phyloP scores from a whole-genome alignment of 2,797 vertebrate genomes.

The Bryconaethiops microstoma region DNA sequence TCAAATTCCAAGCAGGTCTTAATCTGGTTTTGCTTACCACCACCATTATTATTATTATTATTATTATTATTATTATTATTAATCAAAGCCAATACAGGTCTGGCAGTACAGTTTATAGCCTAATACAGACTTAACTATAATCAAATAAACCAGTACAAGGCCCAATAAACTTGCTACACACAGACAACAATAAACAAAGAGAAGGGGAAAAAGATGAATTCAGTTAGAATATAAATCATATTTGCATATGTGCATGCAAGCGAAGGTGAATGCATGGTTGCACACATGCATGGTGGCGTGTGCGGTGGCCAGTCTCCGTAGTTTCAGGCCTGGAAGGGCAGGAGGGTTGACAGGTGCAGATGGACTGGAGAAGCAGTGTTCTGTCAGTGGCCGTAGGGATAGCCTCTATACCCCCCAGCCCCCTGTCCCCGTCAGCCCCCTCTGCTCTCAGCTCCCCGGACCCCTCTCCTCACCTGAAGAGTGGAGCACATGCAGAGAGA shows the following conservation, averaged over 20 bases:
- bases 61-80: too few relatives aligned
- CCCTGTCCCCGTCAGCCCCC: not conserved
- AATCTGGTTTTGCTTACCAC: too few relatives aligned
- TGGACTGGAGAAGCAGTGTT: constrained; percentile 60
- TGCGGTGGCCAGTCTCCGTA: constrained; percentile 69
- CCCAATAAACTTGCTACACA: not conserved
- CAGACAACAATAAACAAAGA: not conserved
- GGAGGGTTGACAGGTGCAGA: constrained; percentile 73
- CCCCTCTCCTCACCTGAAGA: constrained; percentile 32
- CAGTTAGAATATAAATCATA: not conserved
- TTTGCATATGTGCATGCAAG: constrained; percentile 8
- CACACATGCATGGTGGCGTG: constrained; percentile 49
- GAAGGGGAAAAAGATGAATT: not conserved
- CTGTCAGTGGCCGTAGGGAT: constrained; percentile 64
- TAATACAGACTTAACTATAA: too few relatives aligned
- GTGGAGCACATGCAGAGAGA: not conserved
- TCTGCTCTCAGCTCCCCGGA: constrained; percentile 1
- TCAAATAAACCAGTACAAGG: too few relatives aligned
- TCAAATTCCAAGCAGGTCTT: too few relatives aligned
- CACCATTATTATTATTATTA: too few relatives aligned
- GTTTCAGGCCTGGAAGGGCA: constrained; percentile 64
- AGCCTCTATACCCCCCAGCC: constrained; percentile 6
- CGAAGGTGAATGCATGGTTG: constrained; percentile 25
- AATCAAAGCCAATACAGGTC: too few relatives aligned
- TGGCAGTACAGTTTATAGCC: too few relatives aligned